These are phyloP conservation scores for Cryptophagus acutangulus DNA, from an alignment of 2,888 invertebrate genomes.

Conservation along the genomic window DNA sequence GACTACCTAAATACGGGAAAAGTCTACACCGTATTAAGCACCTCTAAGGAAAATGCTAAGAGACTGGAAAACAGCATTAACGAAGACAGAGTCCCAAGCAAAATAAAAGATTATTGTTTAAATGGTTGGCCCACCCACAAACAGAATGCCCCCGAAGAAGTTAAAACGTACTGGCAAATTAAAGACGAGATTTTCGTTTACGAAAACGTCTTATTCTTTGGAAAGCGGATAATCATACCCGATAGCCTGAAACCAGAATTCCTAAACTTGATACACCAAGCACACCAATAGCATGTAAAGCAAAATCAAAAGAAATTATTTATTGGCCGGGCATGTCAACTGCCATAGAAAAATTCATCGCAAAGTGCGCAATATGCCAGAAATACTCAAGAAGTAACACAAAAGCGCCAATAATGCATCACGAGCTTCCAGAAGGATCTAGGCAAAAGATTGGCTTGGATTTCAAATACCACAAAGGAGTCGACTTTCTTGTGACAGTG, in stretches of 20 bases:
- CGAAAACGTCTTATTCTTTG: no score
- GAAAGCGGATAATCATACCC: no score
- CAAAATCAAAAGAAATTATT: constrained; percentile 23
- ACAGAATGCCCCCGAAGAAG: constrained; percentile 1
- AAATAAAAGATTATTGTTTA: constrained; percentile 11
- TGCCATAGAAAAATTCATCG: constrained; percentile 26
- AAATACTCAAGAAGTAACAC: constrained; percentile 13
- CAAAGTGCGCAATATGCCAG: constrained; percentile 17
- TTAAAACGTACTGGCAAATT: constrained; percentile 16
- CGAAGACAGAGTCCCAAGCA: constrained; percentile 5
- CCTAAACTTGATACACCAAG: constrained; percentile 12
- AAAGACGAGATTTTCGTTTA: no score
- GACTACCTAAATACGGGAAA: constrained; percentile 13
- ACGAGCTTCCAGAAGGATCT: constrained; percentile 14
- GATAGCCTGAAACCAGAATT: no score
- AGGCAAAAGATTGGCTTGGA: constrained; percentile 23
- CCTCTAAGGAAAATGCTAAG: constrained; percentile 11
- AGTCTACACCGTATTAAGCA: constrained; percentile 11
- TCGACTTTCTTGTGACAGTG: constrained; percentile 24
- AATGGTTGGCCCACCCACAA: constrained; percentile 18
- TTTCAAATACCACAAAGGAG: constrained; percentile 12
- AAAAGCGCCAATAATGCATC: constrained; percentile 15
- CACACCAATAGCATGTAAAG: constrained; percentile 17
- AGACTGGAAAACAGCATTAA: constrained; percentile 5
- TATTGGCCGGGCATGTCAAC: constrained; percentile 27